Base-by-base conservation (phyloP, 2,888 invertebrate genomes). In the Heterodera filipjevi region DNA sequence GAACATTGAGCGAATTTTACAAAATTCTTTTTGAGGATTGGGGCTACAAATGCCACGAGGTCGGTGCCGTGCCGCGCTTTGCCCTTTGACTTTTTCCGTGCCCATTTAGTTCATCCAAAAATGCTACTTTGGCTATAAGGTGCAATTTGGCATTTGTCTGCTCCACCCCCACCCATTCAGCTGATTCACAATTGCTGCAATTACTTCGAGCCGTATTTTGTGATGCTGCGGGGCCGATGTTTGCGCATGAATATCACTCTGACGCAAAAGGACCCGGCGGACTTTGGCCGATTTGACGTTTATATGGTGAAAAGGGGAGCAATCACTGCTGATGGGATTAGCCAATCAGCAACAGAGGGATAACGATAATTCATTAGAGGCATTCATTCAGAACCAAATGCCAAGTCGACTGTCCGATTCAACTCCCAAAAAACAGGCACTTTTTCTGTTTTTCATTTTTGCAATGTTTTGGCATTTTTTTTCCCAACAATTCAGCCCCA, bases 31-130 rank as follows among this genome's bases (percentile, higher is more conserved):
- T 83, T 46, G 74, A 82, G 59, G 74, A 83, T 35, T 66, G 77
- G 49, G 85, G 85, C 35, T 82, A 82, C 71, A 49, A 33, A n/a
- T 82, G 82, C 49, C 32, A 81, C 19, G 83, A 82, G 27, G 82
- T 82, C 70, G 44, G 79, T n/a, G 6, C 39, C 8, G 39, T 39
- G n/a, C 12, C 8, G 39, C 39, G 12, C 39, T 39, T 6, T 39
- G 39, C 39, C 39, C 8, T 49, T 19, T 14, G 49, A 49, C 49
- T 19, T 27, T 30, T 16, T 8, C 49, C 44, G 3, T 27, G 27
- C 35, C 27, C 19, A 46, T 75, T 75, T 44, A 78, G 78, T 78
- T 78, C 64, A 33, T 78, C 12, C 44, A 78, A 66, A 66, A 22
- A 64, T 80, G 80, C 66, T 81, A 72, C 46, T 82, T 66, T 35